Conservation (phyloP, 2,888 invertebrate genomes). For the Merodon equestris region DNA sequence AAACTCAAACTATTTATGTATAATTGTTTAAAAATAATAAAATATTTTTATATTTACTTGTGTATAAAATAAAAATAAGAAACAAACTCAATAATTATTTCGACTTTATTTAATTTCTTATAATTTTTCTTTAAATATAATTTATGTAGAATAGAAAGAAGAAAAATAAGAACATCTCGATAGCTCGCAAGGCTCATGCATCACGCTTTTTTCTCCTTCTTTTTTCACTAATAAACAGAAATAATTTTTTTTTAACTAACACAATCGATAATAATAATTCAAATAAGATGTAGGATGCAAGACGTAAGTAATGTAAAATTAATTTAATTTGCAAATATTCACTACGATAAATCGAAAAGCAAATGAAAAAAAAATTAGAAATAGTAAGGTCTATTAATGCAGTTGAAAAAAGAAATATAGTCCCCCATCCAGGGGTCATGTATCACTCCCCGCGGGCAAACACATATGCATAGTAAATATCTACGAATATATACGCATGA, state of each 20-base stretch:
- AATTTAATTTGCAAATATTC: neutral
- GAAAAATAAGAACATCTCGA: constrained; percentile 20
- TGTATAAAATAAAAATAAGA: constrained; percentile 50
- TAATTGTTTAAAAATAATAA: constrained; percentile 60
- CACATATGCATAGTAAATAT: constrained; percentile 21
- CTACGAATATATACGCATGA: constrained; percentile 32
- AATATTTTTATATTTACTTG: constrained; percentile 41
- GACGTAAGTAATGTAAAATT: neutral
- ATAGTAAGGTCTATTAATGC: constrained; percentile 39
- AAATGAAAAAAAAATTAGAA: constrained; percentile 5
- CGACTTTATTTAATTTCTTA: constrained; percentile 17
- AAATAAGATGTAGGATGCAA: constrained; percentile 1
- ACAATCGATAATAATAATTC: neutral
- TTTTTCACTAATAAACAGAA: constrained; percentile 11
- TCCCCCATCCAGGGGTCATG: constrained; percentile 3
- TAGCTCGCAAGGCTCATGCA: constrained; percentile 41
- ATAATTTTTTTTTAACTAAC: neutral
- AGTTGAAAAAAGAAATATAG: constrained; percentile 10
- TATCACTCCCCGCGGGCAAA: neutral
- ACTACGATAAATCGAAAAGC: constrained; percentile 11
- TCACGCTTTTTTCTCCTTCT: neutral
- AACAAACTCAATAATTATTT: constrained; percentile 67
- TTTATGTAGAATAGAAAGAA: constrained; percentile 61
- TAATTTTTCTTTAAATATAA: constrained; percentile 8
- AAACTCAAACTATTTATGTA: constrained; percentile 65